Conservation (phyloP, 2,113 vertebrate genomes). For the Pardalotus punctatus region DNA sequence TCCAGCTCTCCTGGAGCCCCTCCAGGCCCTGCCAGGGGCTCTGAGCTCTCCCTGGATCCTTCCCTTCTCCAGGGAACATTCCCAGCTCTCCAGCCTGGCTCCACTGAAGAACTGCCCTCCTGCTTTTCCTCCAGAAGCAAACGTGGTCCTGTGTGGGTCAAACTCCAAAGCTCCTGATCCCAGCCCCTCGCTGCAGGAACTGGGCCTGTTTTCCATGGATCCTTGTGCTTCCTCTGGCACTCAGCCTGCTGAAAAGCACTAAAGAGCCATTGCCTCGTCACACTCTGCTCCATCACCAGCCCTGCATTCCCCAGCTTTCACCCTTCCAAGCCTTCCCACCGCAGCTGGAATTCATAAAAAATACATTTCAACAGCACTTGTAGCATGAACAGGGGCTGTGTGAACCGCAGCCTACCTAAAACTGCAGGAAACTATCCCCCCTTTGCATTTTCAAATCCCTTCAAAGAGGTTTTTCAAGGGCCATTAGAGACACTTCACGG, state of each 20-base stretch:
- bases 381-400: background rate
- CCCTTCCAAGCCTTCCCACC: background rate
- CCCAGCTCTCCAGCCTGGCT: background rate
- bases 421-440: background rate
- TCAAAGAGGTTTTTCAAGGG: background rate
- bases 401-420: background rate
- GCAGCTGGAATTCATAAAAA: background rate
- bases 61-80: background rate
- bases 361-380: background rate
- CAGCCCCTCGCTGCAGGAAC: background rate
- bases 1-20: background rate
- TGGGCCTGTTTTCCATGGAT: background rate
- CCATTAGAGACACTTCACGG: background rate
- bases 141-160: background rate
- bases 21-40: fast-evolving
- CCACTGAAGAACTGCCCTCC: fast-evolving
- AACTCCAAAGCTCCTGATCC: background rate
- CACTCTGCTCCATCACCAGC: background rate
- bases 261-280: background rate
- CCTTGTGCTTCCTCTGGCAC: background rate
- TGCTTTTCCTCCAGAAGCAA: background rate
- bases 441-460: background rate
- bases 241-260: background rate
- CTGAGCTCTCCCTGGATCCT: background rate
- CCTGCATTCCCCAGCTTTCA: background rate